These are phyloP conservation scores for Bacillus rossius DNA, from an alignment of 1,140 invertebrate species.

Conservation along the genomic window DNA sequence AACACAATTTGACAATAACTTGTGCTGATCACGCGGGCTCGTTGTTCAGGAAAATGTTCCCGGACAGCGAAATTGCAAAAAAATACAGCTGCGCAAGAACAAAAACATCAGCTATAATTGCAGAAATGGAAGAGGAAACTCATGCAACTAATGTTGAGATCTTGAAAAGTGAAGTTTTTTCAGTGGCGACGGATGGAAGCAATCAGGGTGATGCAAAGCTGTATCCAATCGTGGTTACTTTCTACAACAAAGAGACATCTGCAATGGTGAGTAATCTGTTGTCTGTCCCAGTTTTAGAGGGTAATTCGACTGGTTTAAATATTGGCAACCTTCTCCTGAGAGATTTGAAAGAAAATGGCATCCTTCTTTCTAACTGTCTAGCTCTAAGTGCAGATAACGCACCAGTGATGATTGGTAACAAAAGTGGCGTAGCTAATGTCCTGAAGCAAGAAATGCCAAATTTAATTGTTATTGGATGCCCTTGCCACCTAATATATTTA, in stretches of 20 bases:
- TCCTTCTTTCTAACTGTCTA: not conserved
- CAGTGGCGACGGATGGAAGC: not conserved
- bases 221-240: not conserved
- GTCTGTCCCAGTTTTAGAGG: not conserved
- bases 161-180: not conserved
- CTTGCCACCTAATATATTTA: not conserved
- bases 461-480: not conserved
- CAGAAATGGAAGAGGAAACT: not conserved
- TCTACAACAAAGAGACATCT: not conserved
- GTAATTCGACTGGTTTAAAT: not conserved
- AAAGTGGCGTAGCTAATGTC: not conserved
- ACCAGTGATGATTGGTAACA: not conserved
- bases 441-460: not conserved
- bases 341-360: not conserved
- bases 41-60: not conserved
- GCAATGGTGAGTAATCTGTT: not conserved
- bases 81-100: not conserved
- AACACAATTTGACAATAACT: not conserved
- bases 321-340: not conserved
- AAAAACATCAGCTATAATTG: not conserved
- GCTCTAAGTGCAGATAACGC: constrained; percentile 1
- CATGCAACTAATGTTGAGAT: not conserved
- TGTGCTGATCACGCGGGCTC: not conserved
- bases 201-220: not conserved
- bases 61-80: constrained; percentile 1